phyloP scores from a whole-genome alignment of 2,113 vertebrate species.

The Tamias sibiricus region DNA sequence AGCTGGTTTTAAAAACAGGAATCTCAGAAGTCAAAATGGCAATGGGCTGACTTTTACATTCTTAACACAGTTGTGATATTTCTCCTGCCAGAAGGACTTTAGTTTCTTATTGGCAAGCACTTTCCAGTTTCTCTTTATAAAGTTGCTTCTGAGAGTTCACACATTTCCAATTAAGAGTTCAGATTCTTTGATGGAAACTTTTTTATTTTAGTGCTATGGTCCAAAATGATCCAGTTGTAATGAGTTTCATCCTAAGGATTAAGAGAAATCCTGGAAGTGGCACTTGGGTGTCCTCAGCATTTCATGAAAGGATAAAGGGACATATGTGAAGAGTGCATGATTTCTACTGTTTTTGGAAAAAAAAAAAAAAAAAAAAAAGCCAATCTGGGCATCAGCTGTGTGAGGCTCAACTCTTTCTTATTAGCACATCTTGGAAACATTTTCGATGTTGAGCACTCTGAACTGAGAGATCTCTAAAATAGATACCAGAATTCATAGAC shows the following conservation, averaged over 20 bases:
- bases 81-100: conserved; percentile 27
- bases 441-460: background rate
- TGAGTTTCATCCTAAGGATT: background rate
- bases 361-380: background rate
- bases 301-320: background rate
- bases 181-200: conserved; percentile 11
- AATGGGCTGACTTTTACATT: conserved; percentile 7
- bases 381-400: background rate
- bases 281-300: background rate
- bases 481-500: background rate
- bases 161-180: conserved; percentile 45
- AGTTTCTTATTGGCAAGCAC: conserved; percentile 47
- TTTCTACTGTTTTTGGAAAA: background rate
- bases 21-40: conserved; percentile 18
- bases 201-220: background rate
- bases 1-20: conserved; percentile 29
- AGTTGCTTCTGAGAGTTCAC: conserved; percentile 41
- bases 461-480: background rate
- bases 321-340: background rate
- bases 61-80: conserved; percentile 13
- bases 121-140: conserved; percentile 10
- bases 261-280: background rate
- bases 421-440: background rate
- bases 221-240: background rate
- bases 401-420: background rate